Base-by-base conservation (phyloP, 2,888 invertebrate species). In the Archips xylosteana region DNA sequence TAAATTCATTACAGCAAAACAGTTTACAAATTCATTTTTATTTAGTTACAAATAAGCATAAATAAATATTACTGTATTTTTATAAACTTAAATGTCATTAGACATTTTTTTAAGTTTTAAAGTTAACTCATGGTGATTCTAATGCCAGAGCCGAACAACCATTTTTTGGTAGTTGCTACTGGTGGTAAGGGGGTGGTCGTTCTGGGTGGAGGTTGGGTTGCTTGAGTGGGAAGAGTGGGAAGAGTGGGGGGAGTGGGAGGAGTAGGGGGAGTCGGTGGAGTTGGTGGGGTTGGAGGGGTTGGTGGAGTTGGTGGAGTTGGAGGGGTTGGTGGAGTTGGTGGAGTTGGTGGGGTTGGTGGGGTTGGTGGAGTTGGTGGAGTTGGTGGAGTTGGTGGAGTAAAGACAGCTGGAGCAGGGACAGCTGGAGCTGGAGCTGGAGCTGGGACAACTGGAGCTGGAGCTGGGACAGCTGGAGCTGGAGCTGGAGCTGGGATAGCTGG, bases 201-300 rank as follows among this genome's bases (percentile, higher is more conserved):
- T 59, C 42, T 10, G 8, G 39, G 57, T 9, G 59, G 57, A 57
- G 67, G 39, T 23, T 23, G 66, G 57, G 54, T 42, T 3, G 39
- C 3, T 13, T 67, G 12, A 4, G 69, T 51, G 0, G 36, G n/a
- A 1, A 8, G 23, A 23, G 61, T 42, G 5, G 69, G 64, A 8
- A 61, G 65, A 2, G 71, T 61, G 5, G 23, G 23, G 3, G 49
- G 49, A 1, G 63, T 70, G 1, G 57, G 13, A 34, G 54, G 70
- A 0, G 62, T 57, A 0, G 57, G 12, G 8, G 54, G 54, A 0
- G 66, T 59, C 5, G 59, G 42, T 6, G 10, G 42, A 0, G 68
- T 68, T 0, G 54, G 23, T 34, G n/a, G 42, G 3, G 60, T 47
- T 13, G 68, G 23, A 1, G 12, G 47, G 2, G 66, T 57, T 0